These are phyloP conservation scores for Chymomyza fuscimana DNA, from an alignment of 2,888 invertebrate genomes.

Conservation along the genomic window DNA sequence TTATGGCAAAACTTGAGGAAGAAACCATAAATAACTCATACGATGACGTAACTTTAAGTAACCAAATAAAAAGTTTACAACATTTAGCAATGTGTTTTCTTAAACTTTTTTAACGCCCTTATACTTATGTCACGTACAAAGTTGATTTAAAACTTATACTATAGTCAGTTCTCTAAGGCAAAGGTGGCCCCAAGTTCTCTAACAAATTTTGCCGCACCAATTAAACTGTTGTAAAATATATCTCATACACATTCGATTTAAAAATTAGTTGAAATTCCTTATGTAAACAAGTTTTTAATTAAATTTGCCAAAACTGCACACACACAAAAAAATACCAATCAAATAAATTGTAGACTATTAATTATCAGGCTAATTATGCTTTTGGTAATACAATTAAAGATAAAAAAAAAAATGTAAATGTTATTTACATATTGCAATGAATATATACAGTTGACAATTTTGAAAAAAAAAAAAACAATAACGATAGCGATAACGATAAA, in stretches of 20 bases:
- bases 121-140: too few species aligned
- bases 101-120: background rate
- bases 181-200: too few species aligned
- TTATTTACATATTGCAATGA: background rate
- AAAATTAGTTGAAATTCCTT: too few species aligned
- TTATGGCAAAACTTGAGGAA: background rate
- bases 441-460: background rate
- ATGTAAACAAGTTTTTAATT: too few species aligned
- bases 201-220: too few species aligned
- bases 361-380: constrained; percentile 46
- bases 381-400: background rate
- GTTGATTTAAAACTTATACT: too few species aligned
- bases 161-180: too few species aligned
- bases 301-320: too few species aligned
- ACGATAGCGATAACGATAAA: constrained; percentile 8
- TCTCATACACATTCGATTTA: too few species aligned
- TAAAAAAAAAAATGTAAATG: background rate
- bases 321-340: constrained; percentile 21
- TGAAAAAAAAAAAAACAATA: too few species aligned
- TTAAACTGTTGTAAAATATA: too few species aligned
- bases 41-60: background rate
- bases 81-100: background rate
- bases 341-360: constrained; percentile 30
- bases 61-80: background rate
- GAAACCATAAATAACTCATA: background rate